Evolutionary conservation across 2,797 vertebrate species (phyloP).

Genomic region (Perdix hodgsoniae): DNA sequence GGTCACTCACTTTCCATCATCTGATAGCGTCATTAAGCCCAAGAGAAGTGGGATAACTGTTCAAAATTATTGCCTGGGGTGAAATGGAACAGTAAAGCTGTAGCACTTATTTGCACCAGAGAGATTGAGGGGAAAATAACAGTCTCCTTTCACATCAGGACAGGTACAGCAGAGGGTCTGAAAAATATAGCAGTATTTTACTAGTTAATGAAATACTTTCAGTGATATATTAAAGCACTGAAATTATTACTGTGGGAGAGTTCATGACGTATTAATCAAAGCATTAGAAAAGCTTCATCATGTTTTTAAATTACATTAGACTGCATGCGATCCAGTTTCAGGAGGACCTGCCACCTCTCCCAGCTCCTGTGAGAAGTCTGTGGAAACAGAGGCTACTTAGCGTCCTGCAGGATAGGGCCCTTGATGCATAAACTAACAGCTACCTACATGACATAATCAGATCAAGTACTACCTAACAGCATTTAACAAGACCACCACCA

Average conservation of each 20-base stretch:
- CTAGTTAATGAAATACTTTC: neutral
- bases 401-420: neutral
- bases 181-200: neutral
- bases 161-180: neutral
- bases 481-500: neutral
- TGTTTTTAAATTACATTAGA: neutral
- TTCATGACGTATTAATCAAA: neutral
- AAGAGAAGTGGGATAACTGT: conserved; percentile 14
- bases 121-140: conserved; percentile 40
- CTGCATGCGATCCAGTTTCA: neutral
- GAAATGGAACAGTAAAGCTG: conserved; percentile 31
- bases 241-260: neutral
- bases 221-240: neutral
- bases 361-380: neutral
- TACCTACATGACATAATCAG: neutral
- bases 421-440: neutral
- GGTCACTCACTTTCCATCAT: conserved; percentile 2
- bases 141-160: neutral
- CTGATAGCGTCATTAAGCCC: conserved; percentile 1
- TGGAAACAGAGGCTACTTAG: neutral
- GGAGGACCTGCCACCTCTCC: neutral
- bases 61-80: conserved; percentile 31
- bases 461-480: neutral
- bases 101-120: conserved; percentile 15
- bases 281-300: neutral